A percentile compares a stretch with the other conserved stretches of the same genome.
Evolutionary conservation across 2,888 invertebrate genomes (phyloP).

Genomic region (Villa cingulata): DNA sequence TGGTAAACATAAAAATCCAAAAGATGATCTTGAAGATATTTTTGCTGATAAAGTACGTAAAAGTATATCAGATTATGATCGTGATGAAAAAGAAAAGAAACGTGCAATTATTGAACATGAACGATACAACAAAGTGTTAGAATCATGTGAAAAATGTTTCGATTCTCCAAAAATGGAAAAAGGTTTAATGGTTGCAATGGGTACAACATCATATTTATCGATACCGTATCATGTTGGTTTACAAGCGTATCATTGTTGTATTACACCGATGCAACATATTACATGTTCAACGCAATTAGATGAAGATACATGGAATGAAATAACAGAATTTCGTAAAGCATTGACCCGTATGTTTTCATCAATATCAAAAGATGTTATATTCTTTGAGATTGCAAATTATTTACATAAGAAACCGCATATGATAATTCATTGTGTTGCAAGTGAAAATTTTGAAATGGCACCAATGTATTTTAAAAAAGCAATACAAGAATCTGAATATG

Average conservation of each 20-base stretch:
- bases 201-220: constrained; percentile 69
- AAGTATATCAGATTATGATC: constrained; percentile 46
- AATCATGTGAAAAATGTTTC: constrained; percentile 71
- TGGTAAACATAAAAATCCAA: constrained; percentile 45
- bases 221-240: constrained; percentile 70
- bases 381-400: constrained; percentile 75
- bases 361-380: constrained; percentile 66
- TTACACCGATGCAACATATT: constrained; percentile 71
- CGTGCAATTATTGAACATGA: constrained; percentile 62
- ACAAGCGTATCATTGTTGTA: constrained; percentile 70
- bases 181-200: constrained; percentile 71
- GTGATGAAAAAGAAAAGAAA: constrained; percentile 46
- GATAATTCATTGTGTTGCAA: constrained; percentile 76
- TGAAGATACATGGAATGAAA: constrained; percentile 88
- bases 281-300: constrained; percentile 71
- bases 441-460: constrained; percentile 72
- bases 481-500: constrained; percentile 82
- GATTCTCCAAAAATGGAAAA: constrained; percentile 68
- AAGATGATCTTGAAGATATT: constrained; percentile 72
- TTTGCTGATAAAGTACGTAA: constrained; percentile 66
- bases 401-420: constrained; percentile 69
- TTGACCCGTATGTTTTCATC: constrained; percentile 63
- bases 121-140: constrained; percentile 53
- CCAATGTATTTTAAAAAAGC: constrained; percentile 98
- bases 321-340: constrained; percentile 59